These are phyloP conservation scores for Harpagoxenus sublaevis DNA, from an alignment of 2,888 invertebrate genomes.

Conservation along the genomic window DNA sequence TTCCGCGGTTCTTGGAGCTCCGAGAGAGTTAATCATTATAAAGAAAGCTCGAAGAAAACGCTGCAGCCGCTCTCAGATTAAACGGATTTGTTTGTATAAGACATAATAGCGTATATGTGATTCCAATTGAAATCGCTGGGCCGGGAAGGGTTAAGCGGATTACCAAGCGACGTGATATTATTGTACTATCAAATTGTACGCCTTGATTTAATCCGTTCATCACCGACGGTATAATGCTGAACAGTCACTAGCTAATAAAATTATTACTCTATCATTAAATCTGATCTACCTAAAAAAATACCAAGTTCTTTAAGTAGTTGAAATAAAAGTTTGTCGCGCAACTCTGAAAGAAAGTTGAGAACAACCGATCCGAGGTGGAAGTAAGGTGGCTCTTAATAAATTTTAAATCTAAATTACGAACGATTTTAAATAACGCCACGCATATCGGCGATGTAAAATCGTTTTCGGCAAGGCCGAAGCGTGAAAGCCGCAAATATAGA, in stretches of 20 bases:
- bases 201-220: conserved; percentile 56
- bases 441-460: conserved; percentile 20
- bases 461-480: conserved; percentile 41
- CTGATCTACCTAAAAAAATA: not conserved
- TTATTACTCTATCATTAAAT: not conserved
- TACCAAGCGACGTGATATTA: conserved; percentile 57
- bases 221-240: conserved; percentile 19
- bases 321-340: not conserved
- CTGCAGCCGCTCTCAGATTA: conserved; percentile 21
- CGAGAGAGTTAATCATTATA: not conserved
- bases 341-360: not conserved
- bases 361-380: not conserved
- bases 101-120: conserved; percentile 41
- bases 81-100: conserved; percentile 45
- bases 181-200: conserved; percentile 57
- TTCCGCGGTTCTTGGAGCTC: not conserved
- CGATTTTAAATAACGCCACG: conserved; percentile 26
- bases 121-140: conserved; percentile 50
- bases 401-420: not conserved
- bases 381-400: not conserved
- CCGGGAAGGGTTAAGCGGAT: conserved; percentile 55
- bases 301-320: not conserved
- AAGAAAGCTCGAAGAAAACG: conserved; percentile 13
- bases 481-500: conserved; percentile 56
- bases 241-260: conserved; percentile 15